Evolutionary conservation across 2,797 vertebrate species (phyloP).

Genomic region (Gymnoscopelus microlampas): DNA sequence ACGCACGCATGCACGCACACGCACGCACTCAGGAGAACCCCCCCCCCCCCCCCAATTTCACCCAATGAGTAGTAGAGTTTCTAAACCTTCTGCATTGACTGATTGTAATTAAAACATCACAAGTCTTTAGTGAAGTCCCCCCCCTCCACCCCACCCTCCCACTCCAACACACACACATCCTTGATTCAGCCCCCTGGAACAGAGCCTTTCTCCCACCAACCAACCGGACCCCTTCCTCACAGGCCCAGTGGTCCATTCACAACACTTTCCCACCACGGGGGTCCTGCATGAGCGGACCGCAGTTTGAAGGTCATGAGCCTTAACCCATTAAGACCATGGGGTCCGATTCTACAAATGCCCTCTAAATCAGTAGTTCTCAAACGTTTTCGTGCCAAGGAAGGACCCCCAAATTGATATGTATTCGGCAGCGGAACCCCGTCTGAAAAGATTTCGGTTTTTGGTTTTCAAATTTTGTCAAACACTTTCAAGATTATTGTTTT

Average conservation of each 20-base stretch:
- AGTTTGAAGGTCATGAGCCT: constrained; percentile 57
- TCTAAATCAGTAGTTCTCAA: too few relatives aligned
- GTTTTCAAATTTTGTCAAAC: too few relatives aligned
- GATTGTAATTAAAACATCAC: not conserved
- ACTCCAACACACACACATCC: constrained; percentile 41
- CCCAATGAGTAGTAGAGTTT: constrained; percentile 2
- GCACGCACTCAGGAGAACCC: not conserved
- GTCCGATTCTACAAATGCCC: too few relatives aligned
- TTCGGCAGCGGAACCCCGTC: too few relatives aligned
- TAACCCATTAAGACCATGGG: not conserved
- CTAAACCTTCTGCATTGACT: constrained; percentile 14
- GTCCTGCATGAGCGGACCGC: constrained; percentile 62
- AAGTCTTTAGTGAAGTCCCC: constrained; percentile 22
- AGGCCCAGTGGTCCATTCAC: constrained; percentile 70
- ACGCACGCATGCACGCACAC: not conserved
- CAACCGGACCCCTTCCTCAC: constrained; percentile 50
- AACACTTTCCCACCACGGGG: constrained; percentile 74
- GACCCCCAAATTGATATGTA: too few relatives aligned
- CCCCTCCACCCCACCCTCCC: constrained; percentile 22
- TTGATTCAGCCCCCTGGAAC: constrained; percentile 57
- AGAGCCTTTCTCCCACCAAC: constrained; percentile 54
- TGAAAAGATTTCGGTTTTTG: too few relatives aligned
- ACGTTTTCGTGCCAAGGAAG: too few relatives aligned
- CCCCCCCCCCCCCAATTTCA: constrained; percentile 2
- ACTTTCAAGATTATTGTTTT: too few relatives aligned